Base-by-base conservation (phyloP, 2,113 vertebrate genomes). In the Malurus alboscapulatus region DNA sequence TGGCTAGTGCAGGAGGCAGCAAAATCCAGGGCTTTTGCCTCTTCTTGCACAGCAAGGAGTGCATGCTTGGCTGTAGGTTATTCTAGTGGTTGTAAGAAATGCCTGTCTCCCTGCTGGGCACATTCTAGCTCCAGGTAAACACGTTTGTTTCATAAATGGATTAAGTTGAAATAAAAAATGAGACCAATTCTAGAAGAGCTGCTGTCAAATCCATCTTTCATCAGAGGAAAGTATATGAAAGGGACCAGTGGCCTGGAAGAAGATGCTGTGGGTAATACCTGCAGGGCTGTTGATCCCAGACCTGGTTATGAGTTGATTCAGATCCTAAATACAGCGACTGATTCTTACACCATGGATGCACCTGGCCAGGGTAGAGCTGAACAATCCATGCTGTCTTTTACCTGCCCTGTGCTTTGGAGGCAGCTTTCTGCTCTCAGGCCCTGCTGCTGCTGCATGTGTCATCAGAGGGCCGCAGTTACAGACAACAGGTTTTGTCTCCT, bases 321-420 rank as follows among this genome's bases (percentile, higher is more conserved):
- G 50, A 53, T 67, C 57, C 6, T 65, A 57, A 82, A 59, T 34
- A 10, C 47, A 38, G 1, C 0, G 0, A 13, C 30, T 36, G 50
- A 25, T 40, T 55, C 17, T 50, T 50, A 29, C 59, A 27, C 11
- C 4, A 4, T 1, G 2, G 27, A 12, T 72, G n/a, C 0, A 1
- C 44, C 55, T 51, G 2, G 7, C 13, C 1, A 7, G 53, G 20
- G 22, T 36, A 68, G 62, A 79, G 58, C 71, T 40, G 84, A 42
- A 7, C 47, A 19, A 34, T 15, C 57, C 0, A 2, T 51, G 61
- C 88, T 75, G 66, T 38, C 55, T 45, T 54, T 87, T 7, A 2
- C 16, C 17, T 82, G 42, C 14, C 15, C 40, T 83, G 47, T 32
- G 75, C 13, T 1, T 25, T 48, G 17, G 54, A 30, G 72, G 48